Evolutionary conservation across 2,888 invertebrate species (phyloP), one percentile per base, ranked within the genome.

Genomic region (Ernsta delagoae): DNA sequence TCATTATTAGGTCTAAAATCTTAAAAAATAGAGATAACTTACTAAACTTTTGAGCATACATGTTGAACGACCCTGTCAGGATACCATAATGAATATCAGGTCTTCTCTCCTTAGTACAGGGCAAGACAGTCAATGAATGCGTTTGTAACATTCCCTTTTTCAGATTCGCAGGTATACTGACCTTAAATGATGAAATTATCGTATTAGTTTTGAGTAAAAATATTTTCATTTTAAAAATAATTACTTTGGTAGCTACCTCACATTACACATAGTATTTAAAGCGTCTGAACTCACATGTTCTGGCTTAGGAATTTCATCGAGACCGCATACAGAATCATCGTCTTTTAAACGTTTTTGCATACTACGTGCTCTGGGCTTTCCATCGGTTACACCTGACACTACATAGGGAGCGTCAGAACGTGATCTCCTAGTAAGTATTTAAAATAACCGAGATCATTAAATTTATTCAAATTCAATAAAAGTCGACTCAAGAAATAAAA

Each of bases 21-120:
- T 11, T 5, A 36, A 12, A 62, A 41, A 61, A 11, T n/a, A 54
- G 4, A 12, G 9, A 9, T 12, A 48, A 81, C 88, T 82, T 75
- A 90, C 93, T 77, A 71, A 86, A 92, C 80, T 89, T 91, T 7
- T 60, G 71, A 67, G 89, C 88, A 71, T 89, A 92, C 91, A 92
- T 91, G 71, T 92, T 93, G 71, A 86, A 88, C 0, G 89, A 81
- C 0, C 92, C 92, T 1, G 82, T 87, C 54, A 93, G 76, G 53
- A 93, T 92, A 8, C 93, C 93, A 68, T 90, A 93, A 70, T 88
- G 90, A 59, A 90, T 78, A 3, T 85, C 82, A 1, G 83, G 74
- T 72, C 78, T 87, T 59, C 75, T 85, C 31, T 90, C 88, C 73
- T 90, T 91, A 5, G 82, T 88, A 70, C 92, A 92, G 3, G 89